Conservation (phyloP, 2,888 invertebrate species). For the Leucophora obtusa region DNA sequence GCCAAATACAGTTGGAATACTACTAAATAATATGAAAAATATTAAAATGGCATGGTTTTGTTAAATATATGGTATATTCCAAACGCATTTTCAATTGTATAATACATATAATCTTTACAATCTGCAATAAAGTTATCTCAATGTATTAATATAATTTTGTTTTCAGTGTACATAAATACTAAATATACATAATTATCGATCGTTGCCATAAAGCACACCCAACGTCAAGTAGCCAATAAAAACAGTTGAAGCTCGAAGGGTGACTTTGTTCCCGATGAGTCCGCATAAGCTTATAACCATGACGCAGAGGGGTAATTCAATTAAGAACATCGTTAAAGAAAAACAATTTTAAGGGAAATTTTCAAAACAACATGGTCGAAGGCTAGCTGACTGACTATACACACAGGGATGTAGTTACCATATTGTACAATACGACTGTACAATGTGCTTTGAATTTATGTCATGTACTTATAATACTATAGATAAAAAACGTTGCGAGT, state of each 20-base stretch:
- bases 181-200: slow-evolving; percentile 31
- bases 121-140: no score
- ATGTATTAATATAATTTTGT: neutral
- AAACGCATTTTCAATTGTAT: no score
- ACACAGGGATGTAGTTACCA: slow-evolving; percentile 26
- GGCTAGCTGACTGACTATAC: neutral
- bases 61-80: no score
- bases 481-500: no score
- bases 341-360: slow-evolving; percentile 43
- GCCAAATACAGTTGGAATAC: no score
- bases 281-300: slow-evolving; percentile 69
- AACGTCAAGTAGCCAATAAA: slow-evolving; percentile 70
- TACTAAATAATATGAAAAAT: no score
- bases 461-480: no score
- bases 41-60: no score
- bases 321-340: slow-evolving; percentile 61
- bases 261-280: slow-evolving; percentile 71
- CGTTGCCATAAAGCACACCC: slow-evolving; percentile 67
- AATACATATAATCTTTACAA: no score
- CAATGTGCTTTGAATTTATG: neutral
- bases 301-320: slow-evolving; percentile 67
- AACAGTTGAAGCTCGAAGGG: slow-evolving; percentile 73
- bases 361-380: slow-evolving; percentile 35
- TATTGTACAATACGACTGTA: neutral
- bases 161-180: slow-evolving; percentile 13